Conservation (phyloP, 2,113 vertebrate genomes). For the Gobio gobio region DNA sequence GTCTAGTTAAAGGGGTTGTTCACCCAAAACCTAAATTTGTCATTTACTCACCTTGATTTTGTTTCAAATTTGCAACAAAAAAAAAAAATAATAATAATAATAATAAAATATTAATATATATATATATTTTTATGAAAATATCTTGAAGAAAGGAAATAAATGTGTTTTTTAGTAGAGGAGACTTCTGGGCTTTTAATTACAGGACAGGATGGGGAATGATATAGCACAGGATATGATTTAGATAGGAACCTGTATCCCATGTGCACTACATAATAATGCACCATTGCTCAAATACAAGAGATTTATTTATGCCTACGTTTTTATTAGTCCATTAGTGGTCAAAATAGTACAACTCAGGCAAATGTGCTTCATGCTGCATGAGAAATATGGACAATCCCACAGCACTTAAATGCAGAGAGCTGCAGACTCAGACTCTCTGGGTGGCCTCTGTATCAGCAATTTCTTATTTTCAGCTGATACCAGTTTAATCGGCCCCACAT, state of each 20-base stretch:
- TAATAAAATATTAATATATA: too few species aligned
- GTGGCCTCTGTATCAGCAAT: slow-evolving; percentile 13
- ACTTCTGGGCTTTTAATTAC: not conserved
- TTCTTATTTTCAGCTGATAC: slow-evolving; percentile 23
- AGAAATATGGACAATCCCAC: slow-evolving; percentile 11
- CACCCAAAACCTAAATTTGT: not conserved
- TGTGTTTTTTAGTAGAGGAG: not conserved
- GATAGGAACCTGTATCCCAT: not conserved
- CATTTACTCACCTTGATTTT: too few species aligned
- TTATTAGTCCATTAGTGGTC: slow-evolving; percentile 26
- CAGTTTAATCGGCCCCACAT: not conserved
- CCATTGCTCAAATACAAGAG: not conserved
- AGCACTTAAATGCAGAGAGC: slow-evolving; percentile 18
- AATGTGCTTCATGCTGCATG: slow-evolving; percentile 23
- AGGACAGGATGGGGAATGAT: not conserved
- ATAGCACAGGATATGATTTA: not conserved
- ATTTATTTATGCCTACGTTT: not conserved
- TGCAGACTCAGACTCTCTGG: not conserved
- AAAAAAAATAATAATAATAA: too few species aligned
- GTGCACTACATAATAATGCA: not conserved
- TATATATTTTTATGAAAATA: too few species aligned
- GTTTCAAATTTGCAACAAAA: too few species aligned
- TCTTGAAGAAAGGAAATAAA: too few species aligned
- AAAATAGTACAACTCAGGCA: slow-evolving; percentile 2
- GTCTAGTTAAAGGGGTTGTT: not conserved